Base-by-base conservation (phyloP, 1,140 invertebrate species). In the Neomicropteryx cornuta region DNA sequence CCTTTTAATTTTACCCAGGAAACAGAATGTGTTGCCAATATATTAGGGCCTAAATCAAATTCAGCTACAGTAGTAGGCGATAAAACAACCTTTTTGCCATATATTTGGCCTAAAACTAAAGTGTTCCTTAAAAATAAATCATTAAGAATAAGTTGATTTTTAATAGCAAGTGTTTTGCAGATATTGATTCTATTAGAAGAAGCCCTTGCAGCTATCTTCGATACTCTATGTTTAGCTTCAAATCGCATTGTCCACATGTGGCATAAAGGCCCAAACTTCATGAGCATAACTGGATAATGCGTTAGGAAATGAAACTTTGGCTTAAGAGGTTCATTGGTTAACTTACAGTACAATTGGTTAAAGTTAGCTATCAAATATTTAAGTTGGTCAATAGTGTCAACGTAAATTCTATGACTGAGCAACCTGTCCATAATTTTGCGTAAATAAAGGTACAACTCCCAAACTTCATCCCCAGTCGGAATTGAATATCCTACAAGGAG, bases 301-400 rank as follows among this genome's bases (percentile, higher is more conserved):
- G 49, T 30, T 37, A 47, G 39, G 34, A 49, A 45, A 43, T 51
- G 47, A 44, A 47, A 44, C 44, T 49, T 51, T 29, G 47, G 44
- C 33, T 48, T 52, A 18, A 50, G 39, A 3, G 22, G 19, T 8
- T 42, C 18, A 13, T 43, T 35, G 36, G 47, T 48, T 1, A 51
- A 24, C 8, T 40, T 42, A 4, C 39, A 27, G 19, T 48, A 37
- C 8, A 50, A 33, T 39, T 39, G 35, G 35, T 48, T 42, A 37
- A 51, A 44, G 14, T 49, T 41, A 8, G 35, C 34, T 21, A 48
- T 46, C 19, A 47, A 42, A 18, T 8, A 27, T 13, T 27, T 27
- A 8, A 27, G 13, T 13, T 27, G 23, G 8, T 27, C 8, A 27
- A 3, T n/a, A 4, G 33, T 33, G n/a, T 19, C 33, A 33, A 13